Conservation (phyloP, 2,113 vertebrate species). For the Turdus rufiventris region DNA sequence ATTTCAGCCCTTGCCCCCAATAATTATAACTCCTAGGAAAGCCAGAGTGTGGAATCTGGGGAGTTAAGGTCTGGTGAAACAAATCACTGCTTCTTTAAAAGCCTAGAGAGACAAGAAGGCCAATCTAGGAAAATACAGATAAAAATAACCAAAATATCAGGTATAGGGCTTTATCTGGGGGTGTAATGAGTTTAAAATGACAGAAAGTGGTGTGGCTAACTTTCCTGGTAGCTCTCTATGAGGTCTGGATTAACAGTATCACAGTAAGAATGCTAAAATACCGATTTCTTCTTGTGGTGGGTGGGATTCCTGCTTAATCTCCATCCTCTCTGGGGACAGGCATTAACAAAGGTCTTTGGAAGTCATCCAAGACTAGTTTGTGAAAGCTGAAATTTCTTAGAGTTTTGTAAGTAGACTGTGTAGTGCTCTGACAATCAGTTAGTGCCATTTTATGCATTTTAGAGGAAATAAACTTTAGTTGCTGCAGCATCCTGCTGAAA, state of each 20-base stretch:
- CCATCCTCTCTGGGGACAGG: neutral
- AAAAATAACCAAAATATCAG: neutral
- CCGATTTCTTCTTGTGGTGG: neutral
- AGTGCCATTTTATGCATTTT: slow-evolving; percentile 53
- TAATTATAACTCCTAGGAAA: neutral
- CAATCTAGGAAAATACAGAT: neutral
- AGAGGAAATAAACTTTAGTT: slow-evolving; percentile 33
- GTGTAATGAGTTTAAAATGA: neutral
- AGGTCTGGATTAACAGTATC: neutral
- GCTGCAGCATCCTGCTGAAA: slow-evolving; percentile 47
- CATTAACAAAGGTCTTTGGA: neutral
- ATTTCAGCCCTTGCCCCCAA: neutral
- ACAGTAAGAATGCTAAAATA: neutral
- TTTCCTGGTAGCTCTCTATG: neutral
- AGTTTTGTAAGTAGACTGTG: neutral
- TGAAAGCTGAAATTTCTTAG: slow-evolving; percentile 41
- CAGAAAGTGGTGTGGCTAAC: neutral
- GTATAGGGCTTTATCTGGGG: neutral
- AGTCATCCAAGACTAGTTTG: slow-evolving; percentile 20
- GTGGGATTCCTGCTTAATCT: neutral
- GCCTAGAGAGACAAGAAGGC: neutral
- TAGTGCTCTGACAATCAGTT: slow-evolving; percentile 46
- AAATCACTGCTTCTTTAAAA: neutral
- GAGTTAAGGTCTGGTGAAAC: neutral
- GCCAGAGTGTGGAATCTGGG: neutral